These are phyloP conservation scores for Otus scops DNA, from an alignment of 2,797 vertebrate genomes.

Conservation along the genomic window DNA sequence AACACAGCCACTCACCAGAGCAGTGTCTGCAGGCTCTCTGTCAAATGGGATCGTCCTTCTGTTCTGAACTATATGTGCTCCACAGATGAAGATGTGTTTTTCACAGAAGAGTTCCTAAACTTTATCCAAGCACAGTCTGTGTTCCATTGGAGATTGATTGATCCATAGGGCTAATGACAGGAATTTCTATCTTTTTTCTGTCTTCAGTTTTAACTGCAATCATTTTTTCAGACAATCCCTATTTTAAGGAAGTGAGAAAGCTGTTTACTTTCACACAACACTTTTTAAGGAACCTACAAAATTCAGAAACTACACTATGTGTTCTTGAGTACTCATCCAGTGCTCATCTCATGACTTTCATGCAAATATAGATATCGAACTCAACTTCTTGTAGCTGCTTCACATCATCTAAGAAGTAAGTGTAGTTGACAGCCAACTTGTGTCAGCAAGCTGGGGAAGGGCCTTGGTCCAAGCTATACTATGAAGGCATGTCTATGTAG, in stretches of 20 bases:
- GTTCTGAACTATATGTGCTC: not conserved
- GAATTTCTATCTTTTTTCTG: not conserved
- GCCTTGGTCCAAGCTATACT: slow-evolving; percentile 11
- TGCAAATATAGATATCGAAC: not conserved
- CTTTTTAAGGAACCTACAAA: not conserved
- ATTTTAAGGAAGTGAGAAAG: not conserved
- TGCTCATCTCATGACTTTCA: not conserved
- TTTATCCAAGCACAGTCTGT: not conserved
- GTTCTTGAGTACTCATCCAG: not conserved
- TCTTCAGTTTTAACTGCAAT: not conserved
- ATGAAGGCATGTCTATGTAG: slow-evolving; percentile 31
- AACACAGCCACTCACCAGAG: not conserved
- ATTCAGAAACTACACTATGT: not conserved
- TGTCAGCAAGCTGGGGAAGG: slow-evolving; percentile 21
- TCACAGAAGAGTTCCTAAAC: not conserved
- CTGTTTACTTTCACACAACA: not conserved
- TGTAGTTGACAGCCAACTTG: not conserved
- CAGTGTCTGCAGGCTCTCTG: not conserved
- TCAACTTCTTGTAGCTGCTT: not conserved
- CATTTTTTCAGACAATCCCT: not conserved
- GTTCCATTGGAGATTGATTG: not conserved
- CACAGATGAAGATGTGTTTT: not conserved
- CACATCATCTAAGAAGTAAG: not conserved
- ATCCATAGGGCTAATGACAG: not conserved
- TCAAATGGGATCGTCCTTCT: not conserved